Percentiles rank a stretch among this genome's conserved stretches.
Evolutionary conservation across 2,888 invertebrate genomes (phyloP).

Genomic region (Micoletzkya japonica): DNA sequence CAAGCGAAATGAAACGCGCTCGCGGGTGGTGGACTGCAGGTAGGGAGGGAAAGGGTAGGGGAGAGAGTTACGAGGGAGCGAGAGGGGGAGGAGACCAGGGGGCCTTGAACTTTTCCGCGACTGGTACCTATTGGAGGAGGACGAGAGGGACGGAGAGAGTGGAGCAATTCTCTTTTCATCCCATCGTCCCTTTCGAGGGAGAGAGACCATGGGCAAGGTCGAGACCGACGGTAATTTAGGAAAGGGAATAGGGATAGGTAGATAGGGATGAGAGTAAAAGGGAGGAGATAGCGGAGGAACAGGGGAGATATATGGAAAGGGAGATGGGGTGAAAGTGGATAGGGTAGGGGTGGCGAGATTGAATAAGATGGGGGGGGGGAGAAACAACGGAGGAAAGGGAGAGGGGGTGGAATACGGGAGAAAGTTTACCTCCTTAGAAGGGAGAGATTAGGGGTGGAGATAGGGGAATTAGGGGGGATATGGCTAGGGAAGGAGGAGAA

Average conservation of each 20-base stretch:
- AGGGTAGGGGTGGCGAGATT: neutral
- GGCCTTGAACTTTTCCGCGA: conserved; percentile 28
- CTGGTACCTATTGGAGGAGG: conserved; percentile 24
- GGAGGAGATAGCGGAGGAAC: neutral
- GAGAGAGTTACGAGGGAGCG: conserved; percentile 10
- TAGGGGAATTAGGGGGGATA: neutral
- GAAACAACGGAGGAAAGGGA: neutral
- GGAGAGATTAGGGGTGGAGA: neutral
- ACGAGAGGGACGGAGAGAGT: no score
- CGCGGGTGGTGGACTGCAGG: conserved; percentile 5
- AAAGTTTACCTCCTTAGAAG: neutral
- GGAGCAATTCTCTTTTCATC: no score
- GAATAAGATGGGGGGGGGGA: no score
- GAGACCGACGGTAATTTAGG: no score
- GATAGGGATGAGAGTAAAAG: neutral
- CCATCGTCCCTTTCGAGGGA: no score
- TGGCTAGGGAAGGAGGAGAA: neutral
- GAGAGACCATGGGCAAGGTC: no score
- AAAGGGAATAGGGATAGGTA: neutral
- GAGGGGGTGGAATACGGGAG: neutral
- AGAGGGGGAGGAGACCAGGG: neutral
- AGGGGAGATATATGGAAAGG: neutral
- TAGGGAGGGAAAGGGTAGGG: neutral
- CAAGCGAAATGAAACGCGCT: neutral
- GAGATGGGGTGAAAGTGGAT: neutral